Conservation (phyloP, 2,888 invertebrate species). For the Dryobotodes eremita region DNA sequence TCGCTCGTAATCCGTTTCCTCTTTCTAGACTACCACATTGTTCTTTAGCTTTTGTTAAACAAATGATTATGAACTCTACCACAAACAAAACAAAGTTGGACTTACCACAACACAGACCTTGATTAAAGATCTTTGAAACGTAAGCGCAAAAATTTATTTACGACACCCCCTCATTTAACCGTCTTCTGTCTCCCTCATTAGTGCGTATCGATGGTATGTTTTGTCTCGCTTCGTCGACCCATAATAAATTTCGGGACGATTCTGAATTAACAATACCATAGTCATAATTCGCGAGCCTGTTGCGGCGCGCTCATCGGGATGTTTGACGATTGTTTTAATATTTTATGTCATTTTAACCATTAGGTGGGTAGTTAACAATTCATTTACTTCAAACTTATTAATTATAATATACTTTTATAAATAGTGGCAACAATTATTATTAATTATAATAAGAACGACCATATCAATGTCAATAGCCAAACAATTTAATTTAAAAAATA, state of each 20-base stretch:
- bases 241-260: conserved; percentile 85
- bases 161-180: conserved; percentile 86
- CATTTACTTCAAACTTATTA: conserved; percentile 9
- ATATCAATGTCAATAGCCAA: neutral
- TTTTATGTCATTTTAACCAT: conserved; percentile 69
- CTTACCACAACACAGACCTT: conserved; percentile 57
- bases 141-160: conserved; percentile 85
- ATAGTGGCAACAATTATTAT: neutral
- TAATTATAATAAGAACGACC: neutral
- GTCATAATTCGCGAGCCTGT: conserved; percentile 84
- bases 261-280: conserved; percentile 85
- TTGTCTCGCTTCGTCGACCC: conserved; percentile 76
- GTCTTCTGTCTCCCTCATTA: conserved; percentile 77
- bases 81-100: conserved; percentile 46
- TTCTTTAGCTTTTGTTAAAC: conserved; percentile 69
- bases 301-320: conserved; percentile 77
- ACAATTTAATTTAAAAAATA: neutral
- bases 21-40: conserved; percentile 79
- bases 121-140: conserved; percentile 82
- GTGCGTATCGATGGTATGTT: conserved; percentile 64
- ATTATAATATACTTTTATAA: neutral
- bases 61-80: conserved; percentile 69
- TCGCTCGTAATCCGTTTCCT: conserved; percentile 82
- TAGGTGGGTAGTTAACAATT: conserved; percentile 44
- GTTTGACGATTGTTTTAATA: conserved; percentile 75